A percentile compares a stretch with the other conserved stretches of the same genome.
Evolutionary conservation across 2,113 vertebrate species (phyloP).

Genomic region (Halcyon malimbica): DNA sequence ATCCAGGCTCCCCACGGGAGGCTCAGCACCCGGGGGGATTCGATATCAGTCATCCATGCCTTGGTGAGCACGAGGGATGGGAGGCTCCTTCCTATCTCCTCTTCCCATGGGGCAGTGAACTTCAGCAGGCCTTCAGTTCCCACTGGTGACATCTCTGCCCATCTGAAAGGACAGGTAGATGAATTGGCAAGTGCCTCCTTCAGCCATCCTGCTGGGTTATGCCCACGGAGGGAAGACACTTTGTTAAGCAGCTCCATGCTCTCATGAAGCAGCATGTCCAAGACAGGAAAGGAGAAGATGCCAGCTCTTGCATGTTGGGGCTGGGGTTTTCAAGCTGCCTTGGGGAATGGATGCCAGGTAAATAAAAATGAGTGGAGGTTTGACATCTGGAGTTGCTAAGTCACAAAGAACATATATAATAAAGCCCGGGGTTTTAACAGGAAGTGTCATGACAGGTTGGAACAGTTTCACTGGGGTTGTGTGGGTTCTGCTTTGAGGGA

Average conservation of each 20-base stretch:
- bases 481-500: not conserved
- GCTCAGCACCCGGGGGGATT: not conserved
- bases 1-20: not conserved
- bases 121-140: not conserved
- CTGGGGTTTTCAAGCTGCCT: not conserved
- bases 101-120: not conserved
- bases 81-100: not conserved
- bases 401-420: not conserved
- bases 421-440: not conserved
- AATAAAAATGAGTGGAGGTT: not conserved
- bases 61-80: not conserved
- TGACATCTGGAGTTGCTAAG: not conserved
- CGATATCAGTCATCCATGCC: rapidly evolving
- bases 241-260: rapidly evolving
- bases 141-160: not conserved
- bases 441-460: not conserved
- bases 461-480: not conserved
- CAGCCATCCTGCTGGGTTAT: not conserved
- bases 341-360: not conserved
- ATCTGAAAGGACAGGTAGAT: not conserved
- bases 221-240: not conserved
- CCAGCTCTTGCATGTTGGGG: not conserved
- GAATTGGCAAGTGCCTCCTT: not conserved
- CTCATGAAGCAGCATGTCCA: slow-evolving; percentile 1
- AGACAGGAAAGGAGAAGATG: slow-evolving; percentile 8